Evolutionary conservation across 1,140 invertebrate species (phyloP), one percentile per base, ranked within the genome.

Genomic region (Capitella teleta): DNA sequence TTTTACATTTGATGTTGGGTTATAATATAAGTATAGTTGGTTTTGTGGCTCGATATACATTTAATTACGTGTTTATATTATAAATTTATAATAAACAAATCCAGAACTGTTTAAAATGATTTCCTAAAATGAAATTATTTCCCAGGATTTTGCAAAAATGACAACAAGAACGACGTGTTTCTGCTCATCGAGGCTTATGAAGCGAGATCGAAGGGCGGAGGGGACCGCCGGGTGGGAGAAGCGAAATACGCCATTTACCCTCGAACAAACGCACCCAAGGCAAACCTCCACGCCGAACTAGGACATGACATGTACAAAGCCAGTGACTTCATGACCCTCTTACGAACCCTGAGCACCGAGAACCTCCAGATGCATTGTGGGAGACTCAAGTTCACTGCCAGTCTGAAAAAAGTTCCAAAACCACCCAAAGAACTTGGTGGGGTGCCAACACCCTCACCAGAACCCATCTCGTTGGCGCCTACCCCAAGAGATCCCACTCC

Each of bases 181-280:
- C 47, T 68, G 41, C 51, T 67, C 32, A 56, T 67, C 28, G 64
- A 68, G 46, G 66, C 63, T 4, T n/a, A n/a, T n/a, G n/a, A n/a
- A n/a, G n/a, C n/a, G n/a, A n/a, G n/a, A n/a, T 68, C 58, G 49
- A 54, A 53, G 8, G 18, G 8, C 6, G 38, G 19, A 5, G 44
- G 34, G 6, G 38, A 60, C 4, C 57, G 57, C 37, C 64, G 65
- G 51, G 56, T 61, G 2, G 66, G 66, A 1, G 66, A 68, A 47
- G 63, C 61, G 8, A 68, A 67, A 40, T 60, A 66, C 54, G 64
- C 63, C 40, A 67, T 67, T 44, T 68, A 66, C 49, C 66, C 66
- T 19, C 54, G 66, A 14, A 63, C 64, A 12, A 63, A 68, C 49
- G 61, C 62, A 12, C 66, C 66, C 1, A 48, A 58, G 19, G 62